Conservation (phyloP, 2,113 vertebrate genomes). For the Turnix velox region DNA sequence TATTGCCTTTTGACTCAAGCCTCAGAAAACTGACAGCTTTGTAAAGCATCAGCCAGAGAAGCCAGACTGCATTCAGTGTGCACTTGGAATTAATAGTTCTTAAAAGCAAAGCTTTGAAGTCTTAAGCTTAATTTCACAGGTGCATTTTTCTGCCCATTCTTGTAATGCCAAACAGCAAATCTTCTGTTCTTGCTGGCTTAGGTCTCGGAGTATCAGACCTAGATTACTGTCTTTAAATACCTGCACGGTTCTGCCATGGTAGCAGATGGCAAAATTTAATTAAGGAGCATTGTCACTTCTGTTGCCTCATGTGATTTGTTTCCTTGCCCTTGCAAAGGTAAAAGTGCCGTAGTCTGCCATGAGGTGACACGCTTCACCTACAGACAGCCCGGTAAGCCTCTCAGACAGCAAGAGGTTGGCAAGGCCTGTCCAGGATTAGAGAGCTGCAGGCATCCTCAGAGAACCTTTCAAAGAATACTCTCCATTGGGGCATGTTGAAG, state of each 20-base stretch:
- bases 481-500: not conserved
- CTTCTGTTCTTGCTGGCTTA: not conserved
- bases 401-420: not conserved
- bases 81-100: conserved; percentile 48
- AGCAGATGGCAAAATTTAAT: conserved; percentile 25
- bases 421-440: not conserved
- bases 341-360: conserved; percentile 35
- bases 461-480: not conserved
- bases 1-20: conserved; percentile 56
- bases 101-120: conserved; percentile 32
- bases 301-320: not conserved
- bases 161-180: not conserved
- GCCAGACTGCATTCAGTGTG: conserved; percentile 38
- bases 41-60: conserved; percentile 33
- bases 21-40: conserved; percentile 56
- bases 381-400: not conserved
- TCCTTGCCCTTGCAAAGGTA: conserved; percentile 7
- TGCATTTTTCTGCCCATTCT: not conserved
- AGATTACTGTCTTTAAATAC: conserved; percentile 7
- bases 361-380: conserved; percentile 6
- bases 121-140: conserved; percentile 20
- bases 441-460: not conserved
- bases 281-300: not conserved
- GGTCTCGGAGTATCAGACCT: not conserved
- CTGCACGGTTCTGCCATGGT: not conserved